Evolutionary conservation across 2,113 vertebrate genomes (phyloP).

Genomic region (Sus scrofa): T2T-Sscrofa CM000812.6:187550501-187551000

Average conservation of each 20-base stretch:
- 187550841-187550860: slow-evolving; percentile 28
- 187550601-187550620: slow-evolving; percentile 62
- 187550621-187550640: slow-evolving; percentile 61
- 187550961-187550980: background rate
- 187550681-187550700: slow-evolving; percentile 67
- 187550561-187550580: slow-evolving; percentile 39
- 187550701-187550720: slow-evolving; percentile 50
- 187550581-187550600: slow-evolving; percentile 49
- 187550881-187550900: background rate
- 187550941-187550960: background rate
- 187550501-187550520: background rate
- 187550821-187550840: slow-evolving; percentile 27
- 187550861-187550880: background rate
- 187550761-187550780: slow-evolving; percentile 63
- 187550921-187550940: background rate
- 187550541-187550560: slow-evolving; percentile 44
- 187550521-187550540: slow-evolving; percentile 61
- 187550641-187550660: slow-evolving; percentile 65
- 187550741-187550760: slow-evolving; percentile 67
- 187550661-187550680: slow-evolving; percentile 71
- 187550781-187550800: slow-evolving; percentile 54
- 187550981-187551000: background rate
- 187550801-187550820: slow-evolving; percentile 41
- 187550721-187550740: slow-evolving; percentile 40
- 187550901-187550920: background rate